Evolutionary conservation across 2,113 vertebrate genomes (phyloP), one percentile per base, ranked within the genome.

Genomic region (Apaloderma vittatum): DNA sequence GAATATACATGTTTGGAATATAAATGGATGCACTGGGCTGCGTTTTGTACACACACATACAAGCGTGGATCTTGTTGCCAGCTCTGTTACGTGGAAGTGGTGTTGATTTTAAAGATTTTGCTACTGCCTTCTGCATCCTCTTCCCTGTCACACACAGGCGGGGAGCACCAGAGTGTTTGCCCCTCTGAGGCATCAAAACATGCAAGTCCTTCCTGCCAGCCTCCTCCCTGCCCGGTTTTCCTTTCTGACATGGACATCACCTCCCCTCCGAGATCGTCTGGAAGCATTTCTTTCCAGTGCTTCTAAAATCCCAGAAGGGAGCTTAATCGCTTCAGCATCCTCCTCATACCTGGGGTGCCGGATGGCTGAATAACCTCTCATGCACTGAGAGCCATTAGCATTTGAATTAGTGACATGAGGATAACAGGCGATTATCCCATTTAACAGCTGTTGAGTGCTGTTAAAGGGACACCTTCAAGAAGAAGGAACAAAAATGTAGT

Each of bases 331-430:
- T 52, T 78, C 49, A 74, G 83, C 80, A 78, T 92, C 79, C n/a
- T 65, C 73, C 87, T 68, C 32, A 22, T 95, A 97, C 93, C 97
- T 97, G 84, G 82, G 78, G 49, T 88, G 80, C 93, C 0, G 34
- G 88, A 11, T 82, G 67, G 80, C 84, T 94, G 92, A 96, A 84
- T 93, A 96, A 97, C 91, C 96, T 86, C 86, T 77, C 32, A 43
- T 72, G 78, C 88, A 94, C 94, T 75, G 92, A 89, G 43, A 78
- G 51, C 85, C 93, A 97, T 97, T 98, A 98, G 97, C 97, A 97
- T 97, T 82, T 98, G 97, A 98, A 98, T 98, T 97, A 97, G 90
- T 76, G 94, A 96, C 97, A 86, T 11, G 94, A 94, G 96, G 97
- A 97, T 97, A 97, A 97, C 89, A 90, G 93, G 86, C 24, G 95